These are phyloP conservation scores for Procavia capensis DNA, from an alignment of 2,113 vertebrate species.

Conservation along the genomic window DNA sequence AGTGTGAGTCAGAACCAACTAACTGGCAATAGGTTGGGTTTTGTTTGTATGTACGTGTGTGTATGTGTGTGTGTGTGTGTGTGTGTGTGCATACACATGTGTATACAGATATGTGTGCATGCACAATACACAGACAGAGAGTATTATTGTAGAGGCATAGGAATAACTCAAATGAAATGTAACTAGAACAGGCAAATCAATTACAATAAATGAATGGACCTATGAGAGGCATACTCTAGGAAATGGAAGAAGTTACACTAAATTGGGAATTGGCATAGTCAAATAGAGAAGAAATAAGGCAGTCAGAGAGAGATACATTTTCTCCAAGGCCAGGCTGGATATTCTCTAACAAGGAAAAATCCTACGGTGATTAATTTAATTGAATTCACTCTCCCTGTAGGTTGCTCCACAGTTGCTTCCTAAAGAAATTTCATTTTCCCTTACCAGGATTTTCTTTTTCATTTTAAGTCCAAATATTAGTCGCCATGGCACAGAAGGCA, in stretches of 20 bases:
- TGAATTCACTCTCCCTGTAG: background rate
- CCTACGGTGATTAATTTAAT: background rate
- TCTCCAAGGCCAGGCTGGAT: background rate
- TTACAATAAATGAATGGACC: background rate
- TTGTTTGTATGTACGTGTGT: no score
- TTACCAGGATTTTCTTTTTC: background rate
- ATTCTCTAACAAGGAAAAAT: conserved; percentile 32
- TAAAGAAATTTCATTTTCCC: conserved; percentile 13
- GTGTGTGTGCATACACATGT: background rate
- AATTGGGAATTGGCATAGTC: background rate
- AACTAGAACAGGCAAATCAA: background rate
- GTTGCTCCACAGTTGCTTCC: background rate
- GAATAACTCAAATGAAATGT: background rate
- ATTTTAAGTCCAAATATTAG: background rate
- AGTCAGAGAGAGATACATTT: background rate
- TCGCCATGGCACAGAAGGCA: background rate
- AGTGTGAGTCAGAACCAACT: no score
- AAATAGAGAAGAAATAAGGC: background rate
- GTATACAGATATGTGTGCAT: background rate
- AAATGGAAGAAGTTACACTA: background rate
- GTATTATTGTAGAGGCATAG: background rate
- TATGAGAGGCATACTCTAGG: background rate
- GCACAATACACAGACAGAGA: background rate
- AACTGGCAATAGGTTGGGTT: no score
- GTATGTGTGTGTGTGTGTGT: no score